These are phyloP conservation scores for Cinclus cinclus DNA, from an alignment of 2,113 vertebrate species.

Conservation along the genomic window DNA sequence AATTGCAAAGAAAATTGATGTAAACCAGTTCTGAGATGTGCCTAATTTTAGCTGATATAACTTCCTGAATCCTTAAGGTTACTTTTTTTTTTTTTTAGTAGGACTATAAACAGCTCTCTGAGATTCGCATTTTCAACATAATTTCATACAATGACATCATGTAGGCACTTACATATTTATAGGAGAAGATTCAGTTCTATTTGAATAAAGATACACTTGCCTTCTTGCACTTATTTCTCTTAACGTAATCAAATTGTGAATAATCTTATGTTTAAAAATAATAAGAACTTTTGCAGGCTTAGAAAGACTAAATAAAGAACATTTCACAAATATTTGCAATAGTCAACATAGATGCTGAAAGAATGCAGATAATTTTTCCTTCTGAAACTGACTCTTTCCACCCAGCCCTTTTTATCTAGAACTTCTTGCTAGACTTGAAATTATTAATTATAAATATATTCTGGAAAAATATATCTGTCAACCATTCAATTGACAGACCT, in stretches of 20 bases:
- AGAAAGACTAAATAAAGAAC: background rate
- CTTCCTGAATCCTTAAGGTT: background rate
- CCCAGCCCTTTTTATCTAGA: background rate
- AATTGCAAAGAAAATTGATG: background rate
- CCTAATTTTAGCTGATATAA: slow-evolving; percentile 5
- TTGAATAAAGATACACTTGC: background rate
- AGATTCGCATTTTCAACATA: background rate
- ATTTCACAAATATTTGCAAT: background rate
- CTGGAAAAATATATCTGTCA: background rate
- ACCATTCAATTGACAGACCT: background rate
- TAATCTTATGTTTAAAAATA: background rate
- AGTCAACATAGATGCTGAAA: background rate
- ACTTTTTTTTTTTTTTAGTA: background rate
- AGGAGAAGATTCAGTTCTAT: background rate
- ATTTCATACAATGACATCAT: background rate
- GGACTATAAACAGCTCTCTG: background rate
- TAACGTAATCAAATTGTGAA: background rate
- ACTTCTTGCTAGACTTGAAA: background rate
- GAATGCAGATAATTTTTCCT: background rate
- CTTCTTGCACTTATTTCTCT: background rate
- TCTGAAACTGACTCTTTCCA: background rate
- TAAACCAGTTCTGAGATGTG: background rate
- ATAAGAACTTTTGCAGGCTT: background rate
- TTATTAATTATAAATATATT: background rate
- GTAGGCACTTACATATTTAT: background rate